Base-by-base conservation (phyloP, 2,888 invertebrate species). In the Pomacea canaliculata region DNA sequence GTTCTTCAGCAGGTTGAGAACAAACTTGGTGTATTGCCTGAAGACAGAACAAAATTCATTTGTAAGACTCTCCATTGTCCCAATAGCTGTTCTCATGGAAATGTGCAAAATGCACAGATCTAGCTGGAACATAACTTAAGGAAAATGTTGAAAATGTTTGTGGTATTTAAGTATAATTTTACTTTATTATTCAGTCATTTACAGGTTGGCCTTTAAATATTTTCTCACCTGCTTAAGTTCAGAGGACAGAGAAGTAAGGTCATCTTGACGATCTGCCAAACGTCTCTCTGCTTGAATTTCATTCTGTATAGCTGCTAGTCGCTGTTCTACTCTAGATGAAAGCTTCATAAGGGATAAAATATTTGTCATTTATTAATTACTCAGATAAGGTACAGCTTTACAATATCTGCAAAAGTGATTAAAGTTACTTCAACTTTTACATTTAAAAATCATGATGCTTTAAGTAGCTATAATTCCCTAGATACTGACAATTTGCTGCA, bases 251-350 rank as follows among this genome's bases (percentile, higher is more conserved):
- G 84, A 82, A 46, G 77, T 82, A 9, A 87, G 78, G 73, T 88
- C 88, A 73, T 87, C 88, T 19, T 83, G 81, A 67, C 85, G 79
- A 67, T 86, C 86, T 10, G 84, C 60, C 8, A 78, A 66, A 16
- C 80, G 79, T 59, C 86, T 80, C 71, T 89, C 89, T 18, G 85
- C 71, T 62, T 83, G 81, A 48, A 89, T 80, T 72, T 89, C 89
- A 76, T 84, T 83, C 79, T 89, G 89, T 63, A 89, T 88, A 65
- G 84, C 77, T 65, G 85, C 83, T 18, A 89, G 76, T 12, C 88
- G 81, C 71, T 83, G 81, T 76, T 89, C 89, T 18, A 89, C 89
- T 73, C 86, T 79, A 37, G 83, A 80, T 23, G 86, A 84, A 72
- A 85, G 82, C 87, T 87, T 70, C 65, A 67, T n/a, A 37, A 23